Conservation (phyloP, 2,113 vertebrate genomes). For the Prionailurus bengalensis region DNA sequence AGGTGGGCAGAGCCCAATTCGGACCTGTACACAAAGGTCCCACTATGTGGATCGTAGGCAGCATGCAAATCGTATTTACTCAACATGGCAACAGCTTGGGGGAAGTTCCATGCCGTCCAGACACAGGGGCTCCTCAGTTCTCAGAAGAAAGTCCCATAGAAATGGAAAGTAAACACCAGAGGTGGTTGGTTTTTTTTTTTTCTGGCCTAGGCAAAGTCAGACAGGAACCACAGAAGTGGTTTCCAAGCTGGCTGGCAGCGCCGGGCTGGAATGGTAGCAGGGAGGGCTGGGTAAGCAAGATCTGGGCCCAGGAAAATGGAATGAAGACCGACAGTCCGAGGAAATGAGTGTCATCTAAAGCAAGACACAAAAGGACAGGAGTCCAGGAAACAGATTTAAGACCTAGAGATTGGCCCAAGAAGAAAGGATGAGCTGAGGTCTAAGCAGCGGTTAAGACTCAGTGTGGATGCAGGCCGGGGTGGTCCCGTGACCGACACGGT, state of each 20-base stretch:
- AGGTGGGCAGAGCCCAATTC: neutral
- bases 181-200: neutral
- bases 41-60: neutral
- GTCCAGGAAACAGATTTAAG: neutral
- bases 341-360: neutral
- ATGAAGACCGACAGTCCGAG: neutral
- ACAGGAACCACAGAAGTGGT: neutral
- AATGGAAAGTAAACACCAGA: constrained; percentile 1
- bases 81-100: neutral
- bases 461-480: neutral
- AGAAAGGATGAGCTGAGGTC: neutral
- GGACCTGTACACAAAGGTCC: neutral
- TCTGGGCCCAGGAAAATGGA: neutral
- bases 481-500: fast-evolving
- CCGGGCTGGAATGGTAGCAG: neutral
- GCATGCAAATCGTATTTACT: neutral
- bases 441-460: neutral
- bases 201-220: neutral
- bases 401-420: neutral
- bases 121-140: neutral
- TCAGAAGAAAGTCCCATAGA: constrained; percentile 42
- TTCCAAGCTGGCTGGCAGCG: neutral
- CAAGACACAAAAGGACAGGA: neutral
- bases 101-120: neutral
- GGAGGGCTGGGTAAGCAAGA: neutral